These are phyloP conservation scores for Caenorhabditis macrosperma DNA, from an alignment of 2,888 invertebrate genomes.

Conservation along the genomic window DNA sequence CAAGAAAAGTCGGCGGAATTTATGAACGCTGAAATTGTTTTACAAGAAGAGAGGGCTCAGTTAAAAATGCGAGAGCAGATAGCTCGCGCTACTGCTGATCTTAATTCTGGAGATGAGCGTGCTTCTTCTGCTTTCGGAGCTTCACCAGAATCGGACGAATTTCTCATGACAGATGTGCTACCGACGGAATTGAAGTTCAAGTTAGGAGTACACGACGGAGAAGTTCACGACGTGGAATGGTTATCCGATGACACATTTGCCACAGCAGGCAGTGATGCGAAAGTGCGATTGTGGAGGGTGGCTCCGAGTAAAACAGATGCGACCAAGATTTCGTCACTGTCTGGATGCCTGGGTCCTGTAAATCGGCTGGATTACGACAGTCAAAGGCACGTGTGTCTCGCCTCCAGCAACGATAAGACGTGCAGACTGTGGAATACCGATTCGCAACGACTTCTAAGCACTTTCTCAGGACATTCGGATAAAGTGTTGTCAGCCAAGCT, in stretches of 20 bases:
- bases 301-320: slow-evolving; percentile 72
- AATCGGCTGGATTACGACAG: slow-evolving; percentile 97
- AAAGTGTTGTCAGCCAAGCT: slow-evolving; percentile 96
- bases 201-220: slow-evolving; percentile 48
- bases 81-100: slow-evolving; percentile 46
- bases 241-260: slow-evolving; percentile 88
- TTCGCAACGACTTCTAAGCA: slow-evolving; percentile 87
- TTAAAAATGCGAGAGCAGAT: slow-evolving; percentile 54
- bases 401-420: slow-evolving; percentile 96
- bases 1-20: slow-evolving; percentile 83
- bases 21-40: slow-evolving; percentile 64
- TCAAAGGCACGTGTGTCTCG: slow-evolving; percentile 84
- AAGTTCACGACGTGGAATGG: slow-evolving; percentile 92
- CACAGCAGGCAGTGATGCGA: slow-evolving; percentile 95
- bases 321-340: slow-evolving; percentile 76
- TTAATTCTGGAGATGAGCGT: slow-evolving; percentile 27
- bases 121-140: slow-evolving; percentile 3
- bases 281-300: slow-evolving; percentile 96
- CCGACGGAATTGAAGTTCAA: slow-evolving; percentile 49
- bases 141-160: slow-evolving; percentile 50
- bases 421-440: slow-evolving; percentile 94
- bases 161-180: slow-evolving; percentile 53
- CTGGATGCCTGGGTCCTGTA: slow-evolving; percentile 95
- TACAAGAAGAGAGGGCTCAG: slow-evolving; percentile 57
- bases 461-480: slow-evolving; percentile 94